Conservation (phyloP, 2,888 invertebrate species). For the Polymixis flavicincta region DNA sequence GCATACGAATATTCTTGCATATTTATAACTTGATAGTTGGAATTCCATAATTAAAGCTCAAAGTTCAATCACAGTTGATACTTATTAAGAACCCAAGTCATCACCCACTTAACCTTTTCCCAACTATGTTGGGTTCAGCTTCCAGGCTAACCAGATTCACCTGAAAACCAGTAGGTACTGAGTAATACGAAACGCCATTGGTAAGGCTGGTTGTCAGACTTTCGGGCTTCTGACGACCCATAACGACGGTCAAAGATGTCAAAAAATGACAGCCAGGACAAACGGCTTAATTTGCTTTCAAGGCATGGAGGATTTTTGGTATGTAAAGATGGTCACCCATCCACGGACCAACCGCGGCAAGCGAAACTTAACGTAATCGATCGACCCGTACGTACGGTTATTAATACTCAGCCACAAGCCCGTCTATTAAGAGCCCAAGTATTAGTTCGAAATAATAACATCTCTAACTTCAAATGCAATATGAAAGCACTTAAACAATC, state of each 20-base stretch:
- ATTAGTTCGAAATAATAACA: constrained; percentile 37
- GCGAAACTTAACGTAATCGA: too few relatives aligned
- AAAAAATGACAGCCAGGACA: too few relatives aligned
- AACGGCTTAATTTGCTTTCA: too few relatives aligned
- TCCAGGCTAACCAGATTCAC: too few relatives aligned
- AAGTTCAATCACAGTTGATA: constrained; percentile 21
- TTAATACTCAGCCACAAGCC: too few relatives aligned
- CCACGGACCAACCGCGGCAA: too few relatives aligned
- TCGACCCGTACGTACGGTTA: too few relatives aligned
- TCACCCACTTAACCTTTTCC: background rate
- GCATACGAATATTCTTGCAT: too few relatives aligned
- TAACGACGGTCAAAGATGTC: too few relatives aligned
- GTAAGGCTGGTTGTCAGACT: background rate
- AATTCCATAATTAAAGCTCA: constrained; percentile 16
- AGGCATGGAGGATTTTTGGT: too few relatives aligned
- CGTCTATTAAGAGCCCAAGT: background rate
- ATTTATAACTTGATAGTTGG: constrained; percentile 9
- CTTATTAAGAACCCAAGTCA: background rate
- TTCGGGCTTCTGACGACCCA: background rate
- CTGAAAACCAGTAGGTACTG: background rate
- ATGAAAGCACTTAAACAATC: constrained; percentile 26
- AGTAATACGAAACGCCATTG: background rate
- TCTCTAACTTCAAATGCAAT: constrained; percentile 14
- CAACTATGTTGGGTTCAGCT: background rate
- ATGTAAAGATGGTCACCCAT: too few relatives aligned